phyloP scores from a whole-genome alignment of 2,888 invertebrate genomes.

The Holacanthella duospinosa region DNA sequence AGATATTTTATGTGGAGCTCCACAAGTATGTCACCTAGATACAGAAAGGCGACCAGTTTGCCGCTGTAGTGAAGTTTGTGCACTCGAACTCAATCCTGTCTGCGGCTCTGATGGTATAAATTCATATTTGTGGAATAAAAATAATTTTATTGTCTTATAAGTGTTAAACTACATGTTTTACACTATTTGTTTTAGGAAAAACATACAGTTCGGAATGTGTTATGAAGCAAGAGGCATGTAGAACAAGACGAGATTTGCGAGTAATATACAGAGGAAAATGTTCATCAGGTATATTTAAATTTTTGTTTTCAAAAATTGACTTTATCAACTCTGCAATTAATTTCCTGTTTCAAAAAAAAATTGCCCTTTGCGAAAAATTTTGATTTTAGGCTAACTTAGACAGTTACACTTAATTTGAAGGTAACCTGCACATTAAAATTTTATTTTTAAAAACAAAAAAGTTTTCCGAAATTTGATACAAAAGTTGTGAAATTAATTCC shows the following conservation, averaged over 20 bases:
- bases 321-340: not conserved
- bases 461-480: too few species aligned
- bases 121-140: not conserved
- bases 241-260: slow-evolving; percentile 58
- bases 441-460: too few species aligned
- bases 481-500: too few species aligned
- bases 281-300: slow-evolving; percentile 54
- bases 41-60: slow-evolving; percentile 64
- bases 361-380: too few species aligned
- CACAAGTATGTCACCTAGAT: slow-evolving; percentile 74
- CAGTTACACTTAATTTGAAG: too few species aligned
- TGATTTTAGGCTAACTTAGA: too few species aligned
- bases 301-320: not conserved
- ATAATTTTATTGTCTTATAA: too few species aligned
- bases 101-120: slow-evolving; percentile 23
- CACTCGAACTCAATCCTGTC: slow-evolving; percentile 40
- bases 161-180: not conserved
- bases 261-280: slow-evolving; percentile 75
- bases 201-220: slow-evolving; percentile 74
- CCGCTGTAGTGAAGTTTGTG: slow-evolving; percentile 59
- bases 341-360: too few species aligned
- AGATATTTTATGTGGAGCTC: slow-evolving; percentile 62
- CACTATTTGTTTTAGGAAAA: slow-evolving; percentile 40
- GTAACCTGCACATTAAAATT: too few species aligned
- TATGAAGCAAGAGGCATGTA: slow-evolving; percentile 66